phyloP scores from a whole-genome alignment of 2,888 invertebrate genomes.

The Stenchaetothrips biformis region DNA sequence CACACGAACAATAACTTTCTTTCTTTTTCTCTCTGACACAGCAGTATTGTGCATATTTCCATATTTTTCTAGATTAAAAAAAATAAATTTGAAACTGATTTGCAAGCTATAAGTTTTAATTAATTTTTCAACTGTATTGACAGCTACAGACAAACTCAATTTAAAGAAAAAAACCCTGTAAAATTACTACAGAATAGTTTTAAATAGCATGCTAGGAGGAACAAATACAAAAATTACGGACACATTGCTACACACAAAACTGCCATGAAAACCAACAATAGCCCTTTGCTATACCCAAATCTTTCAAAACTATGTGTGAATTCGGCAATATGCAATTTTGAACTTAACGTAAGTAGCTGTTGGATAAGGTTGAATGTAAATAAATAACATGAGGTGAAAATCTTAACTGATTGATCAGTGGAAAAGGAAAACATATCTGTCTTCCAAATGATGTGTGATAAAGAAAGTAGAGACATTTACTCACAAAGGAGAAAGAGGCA shows the following conservation, averaged over 20 bases:
- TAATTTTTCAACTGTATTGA: no score
- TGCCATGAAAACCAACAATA: background rate
- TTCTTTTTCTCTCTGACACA: background rate
- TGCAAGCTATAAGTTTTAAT: no score
- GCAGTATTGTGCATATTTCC: background rate
- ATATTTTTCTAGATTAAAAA: background rate
- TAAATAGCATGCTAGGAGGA: background rate
- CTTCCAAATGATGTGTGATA: no score
- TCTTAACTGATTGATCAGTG: no score
- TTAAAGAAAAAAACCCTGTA: background rate
- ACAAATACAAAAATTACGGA: background rate
- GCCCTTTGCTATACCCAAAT: constrained; percentile 37
- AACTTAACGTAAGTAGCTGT: no score
- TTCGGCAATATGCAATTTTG: no score
- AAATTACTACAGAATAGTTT: background rate
- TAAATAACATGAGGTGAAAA: no score
- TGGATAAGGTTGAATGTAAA: no score
- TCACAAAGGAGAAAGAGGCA: background rate
- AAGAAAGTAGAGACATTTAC: no score
- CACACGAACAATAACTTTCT: background rate
- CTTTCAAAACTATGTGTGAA: constrained; percentile 31
- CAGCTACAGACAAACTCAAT: no score
- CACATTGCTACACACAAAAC: background rate
- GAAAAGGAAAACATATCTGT: no score
- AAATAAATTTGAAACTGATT: background rate